Base-by-base conservation (phyloP, 2,888 invertebrate genomes). In the Syritta pipiens region DNA sequence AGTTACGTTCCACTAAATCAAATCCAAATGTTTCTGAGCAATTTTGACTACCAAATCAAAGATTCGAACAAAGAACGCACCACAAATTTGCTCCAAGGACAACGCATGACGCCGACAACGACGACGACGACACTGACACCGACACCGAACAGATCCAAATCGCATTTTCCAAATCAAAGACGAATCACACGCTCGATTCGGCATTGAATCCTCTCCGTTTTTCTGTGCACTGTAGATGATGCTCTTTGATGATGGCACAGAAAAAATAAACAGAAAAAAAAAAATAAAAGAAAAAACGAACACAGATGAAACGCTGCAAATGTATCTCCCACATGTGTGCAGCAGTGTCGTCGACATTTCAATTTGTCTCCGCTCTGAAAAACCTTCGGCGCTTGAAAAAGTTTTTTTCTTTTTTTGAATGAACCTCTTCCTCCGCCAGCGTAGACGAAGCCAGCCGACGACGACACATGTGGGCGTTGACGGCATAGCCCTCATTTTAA, bases 41-140 rank as follows among this genome's bases (percentile, higher is more conserved):
- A 67, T 74, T n/a, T 74, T 74, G 74, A 60, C 59, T 67, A 53
- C 42, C 59, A 67, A 74, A 74, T 67, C 40, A 40, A 46, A 62
- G 35, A 46, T 7, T 5, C 5, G 9, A 35, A 6, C 28, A 44
- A 9, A 12, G 14, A 35, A 32, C 12, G 12, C 20, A 49, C 7
- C 26, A 19, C 5, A 17, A 26, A 9, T 22, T 3, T 4, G 1
- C 12, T 1, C 12, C 12, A 12, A 0, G 6, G 12, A 6, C 10
- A 3, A 30, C 22, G 28, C 28, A 17, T 4, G n/a, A 26, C n/a
- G n/a, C n/a, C n/a, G n/a, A n/a, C n/a, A n/a, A n/a, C n/a, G n/a
- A n/a, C n/a, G 3, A 6, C 12, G 53, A 22, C 37, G 20, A 40
- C 4, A 51, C 17, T 42, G 44, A 10, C 7, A 37, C 14, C 32